Conservation (phyloP, 2,113 vertebrate species). For the Hystrix brachyura region DNA sequence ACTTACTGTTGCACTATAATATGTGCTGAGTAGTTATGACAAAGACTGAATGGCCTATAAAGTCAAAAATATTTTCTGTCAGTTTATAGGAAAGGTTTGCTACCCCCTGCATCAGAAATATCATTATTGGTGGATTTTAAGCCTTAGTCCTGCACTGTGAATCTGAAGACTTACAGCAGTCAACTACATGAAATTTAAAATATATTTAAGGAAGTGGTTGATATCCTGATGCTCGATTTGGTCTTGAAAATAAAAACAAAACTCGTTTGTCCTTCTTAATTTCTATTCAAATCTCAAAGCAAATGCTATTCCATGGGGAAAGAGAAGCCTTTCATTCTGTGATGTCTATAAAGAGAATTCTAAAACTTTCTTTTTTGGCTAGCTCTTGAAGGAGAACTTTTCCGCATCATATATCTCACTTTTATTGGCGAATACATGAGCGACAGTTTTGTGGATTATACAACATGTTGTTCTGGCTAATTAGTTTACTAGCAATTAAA, state of each 20-base stretch:
- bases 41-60: background rate
- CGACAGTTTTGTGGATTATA: constrained; percentile 79
- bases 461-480: constrained; percentile 85
- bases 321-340: background rate
- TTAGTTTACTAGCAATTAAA: constrained; percentile 89
- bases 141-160: background rate
- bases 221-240: background rate
- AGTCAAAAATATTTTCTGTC: background rate
- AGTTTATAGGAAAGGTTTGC: background rate
- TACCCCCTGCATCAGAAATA: background rate
- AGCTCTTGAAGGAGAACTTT: constrained; percentile 75
- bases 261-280: background rate
- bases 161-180: background rate
- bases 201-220: background rate
- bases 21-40: background rate
- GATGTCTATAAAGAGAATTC: background rate
- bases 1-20: background rate
- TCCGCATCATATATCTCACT: constrained; percentile 73
- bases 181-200: background rate
- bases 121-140: background rate
- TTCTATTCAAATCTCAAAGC: constrained; percentile 36
- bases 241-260: background rate
- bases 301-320: background rate
- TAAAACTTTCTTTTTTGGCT: background rate
- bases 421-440: constrained; percentile 68